These are phyloP conservation scores for Microcebus jonahi DNA, from an alignment of 2,113 vertebrate species.

Conservation along the genomic window DNA sequence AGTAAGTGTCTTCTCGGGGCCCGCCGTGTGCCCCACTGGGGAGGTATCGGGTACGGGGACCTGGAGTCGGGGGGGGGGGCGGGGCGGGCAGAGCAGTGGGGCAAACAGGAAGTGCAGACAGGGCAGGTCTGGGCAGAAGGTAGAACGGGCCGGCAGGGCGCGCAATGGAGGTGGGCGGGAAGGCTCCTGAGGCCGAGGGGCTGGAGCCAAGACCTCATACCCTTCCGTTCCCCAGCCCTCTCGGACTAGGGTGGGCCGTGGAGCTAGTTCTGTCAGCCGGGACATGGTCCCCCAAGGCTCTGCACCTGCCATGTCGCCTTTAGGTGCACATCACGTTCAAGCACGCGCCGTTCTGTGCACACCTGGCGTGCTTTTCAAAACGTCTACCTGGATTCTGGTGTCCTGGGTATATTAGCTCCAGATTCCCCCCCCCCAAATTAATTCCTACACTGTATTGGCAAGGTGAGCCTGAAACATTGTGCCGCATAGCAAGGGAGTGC, in stretches of 20 bases:
- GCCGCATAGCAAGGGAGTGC: background rate
- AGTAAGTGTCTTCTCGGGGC: background rate
- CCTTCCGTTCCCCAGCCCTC: rapidly evolving
- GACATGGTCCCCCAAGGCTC: background rate
- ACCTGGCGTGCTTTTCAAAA: background rate
- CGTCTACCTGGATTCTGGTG: background rate
- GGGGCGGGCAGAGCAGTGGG: rapidly evolving
- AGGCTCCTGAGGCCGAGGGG: background rate
- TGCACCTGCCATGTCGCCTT: background rate
- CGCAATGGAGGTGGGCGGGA: background rate
- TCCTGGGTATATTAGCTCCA: rapidly evolving
- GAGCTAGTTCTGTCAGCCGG: background rate
- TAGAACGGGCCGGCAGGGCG: too few relatives aligned
- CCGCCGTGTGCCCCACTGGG: background rate
- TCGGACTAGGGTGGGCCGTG: rapidly evolving
- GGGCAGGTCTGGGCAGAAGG: background rate
- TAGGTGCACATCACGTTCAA: rapidly evolving
- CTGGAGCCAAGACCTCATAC: rapidly evolving
- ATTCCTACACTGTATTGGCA: rapidly evolving
- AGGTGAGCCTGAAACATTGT: rapidly evolving
- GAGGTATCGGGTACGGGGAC: background rate
- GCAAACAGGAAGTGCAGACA: too few relatives aligned
- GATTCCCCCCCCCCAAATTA: background rate
- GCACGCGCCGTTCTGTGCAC: too few relatives aligned
- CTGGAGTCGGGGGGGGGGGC: rapidly evolving